A percentile compares a stretch with the other conserved stretches of the same genome.
Evolutionary conservation across 2,797 vertebrate genomes (phyloP).

Genomic region (Falco columbarius): DNA sequence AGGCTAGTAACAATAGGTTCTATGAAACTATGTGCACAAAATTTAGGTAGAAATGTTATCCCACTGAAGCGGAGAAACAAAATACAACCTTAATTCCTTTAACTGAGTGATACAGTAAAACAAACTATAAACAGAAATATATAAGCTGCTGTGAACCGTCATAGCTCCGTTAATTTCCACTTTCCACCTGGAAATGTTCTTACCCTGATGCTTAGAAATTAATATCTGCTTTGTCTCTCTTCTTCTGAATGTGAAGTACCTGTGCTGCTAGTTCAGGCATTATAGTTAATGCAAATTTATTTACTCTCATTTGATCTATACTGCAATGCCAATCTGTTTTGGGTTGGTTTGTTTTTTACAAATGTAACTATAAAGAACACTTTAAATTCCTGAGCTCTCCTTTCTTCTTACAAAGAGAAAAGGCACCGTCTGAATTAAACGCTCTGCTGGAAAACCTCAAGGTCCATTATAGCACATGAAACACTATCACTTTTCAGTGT

Average conservation of each 20-base stretch:
- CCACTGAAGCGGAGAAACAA: neutral
- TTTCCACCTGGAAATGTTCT: slow-evolving; percentile 14
- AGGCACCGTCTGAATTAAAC: neutral
- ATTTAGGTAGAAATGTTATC: neutral
- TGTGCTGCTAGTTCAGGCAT: neutral
- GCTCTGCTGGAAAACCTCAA: neutral
- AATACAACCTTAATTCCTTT: slow-evolving; percentile 30
- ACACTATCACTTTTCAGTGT: no score
- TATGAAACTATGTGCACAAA: neutral
- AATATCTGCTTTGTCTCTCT: neutral
- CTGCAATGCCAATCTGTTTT: neutral
- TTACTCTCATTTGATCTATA: slow-evolving; percentile 10
- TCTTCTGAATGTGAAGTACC: slow-evolving; percentile 33
- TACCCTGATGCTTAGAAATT: neutral
- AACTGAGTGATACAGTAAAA: slow-evolving; percentile 1
- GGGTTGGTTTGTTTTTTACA: neutral
- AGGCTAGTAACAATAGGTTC: neutral
- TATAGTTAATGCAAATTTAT: slow-evolving; percentile 43
- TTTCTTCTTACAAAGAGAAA: neutral
- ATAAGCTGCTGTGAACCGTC: neutral
- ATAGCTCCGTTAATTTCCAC: slow-evolving; percentile 31
- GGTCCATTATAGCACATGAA: neutral
- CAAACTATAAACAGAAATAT: slow-evolving; percentile 34
- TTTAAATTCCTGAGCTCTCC: neutral
- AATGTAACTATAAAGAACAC: neutral